Evolutionary conservation across 1,140 invertebrate genomes (phyloP), one percentile per base, ranked within the genome.

Genomic region (Aphaenogaster floridana): DNA sequence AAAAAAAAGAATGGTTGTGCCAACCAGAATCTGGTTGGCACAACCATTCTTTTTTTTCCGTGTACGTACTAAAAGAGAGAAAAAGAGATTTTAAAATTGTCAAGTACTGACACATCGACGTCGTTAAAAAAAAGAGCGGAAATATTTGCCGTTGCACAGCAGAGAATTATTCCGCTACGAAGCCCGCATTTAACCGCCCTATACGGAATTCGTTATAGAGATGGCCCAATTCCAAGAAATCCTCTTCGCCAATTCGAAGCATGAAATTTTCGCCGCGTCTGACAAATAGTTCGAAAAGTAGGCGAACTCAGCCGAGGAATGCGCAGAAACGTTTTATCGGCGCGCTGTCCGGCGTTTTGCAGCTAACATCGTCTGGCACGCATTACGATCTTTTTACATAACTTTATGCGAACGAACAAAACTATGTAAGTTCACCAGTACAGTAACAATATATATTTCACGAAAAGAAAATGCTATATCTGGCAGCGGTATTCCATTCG

Each of bases 211-310:
- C 68, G 80, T 84, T 84, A 61, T 39, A 84, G 45, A 21, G 42
- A 28, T 71, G 64, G 79, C 68, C 80, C 54, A 59, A 76, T 63
- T 84, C 80, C 69, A 84, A 63, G 39, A 50, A 36, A 72, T 36
- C 11, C 68, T n/a, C 64, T 52, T 21, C 45, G 48, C 69, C 69
- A 39, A 61, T 61, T 74, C 80, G 69, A 39, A 48, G 39, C 68
- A 61, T 52, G 69, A 84, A 84, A 84, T 84, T 59, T 84, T 61
- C 42, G 52, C 7, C 39, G 42, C 28, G 42, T 84, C 54, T 21
- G 69, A 84, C 42, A 76, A 84, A 84, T 61, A 76, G 54, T 76
- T 84, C 52, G 45, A 84, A 61, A 84, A 76, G 69, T 76, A 48
- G 68, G 17, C 80, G 68, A 72, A 83, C 28, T 83, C 68, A 5